These are phyloP conservation scores for Saccopteryx bilineata DNA, from an alignment of 2,113 vertebrate species.

Conservation along the genomic window DNA sequence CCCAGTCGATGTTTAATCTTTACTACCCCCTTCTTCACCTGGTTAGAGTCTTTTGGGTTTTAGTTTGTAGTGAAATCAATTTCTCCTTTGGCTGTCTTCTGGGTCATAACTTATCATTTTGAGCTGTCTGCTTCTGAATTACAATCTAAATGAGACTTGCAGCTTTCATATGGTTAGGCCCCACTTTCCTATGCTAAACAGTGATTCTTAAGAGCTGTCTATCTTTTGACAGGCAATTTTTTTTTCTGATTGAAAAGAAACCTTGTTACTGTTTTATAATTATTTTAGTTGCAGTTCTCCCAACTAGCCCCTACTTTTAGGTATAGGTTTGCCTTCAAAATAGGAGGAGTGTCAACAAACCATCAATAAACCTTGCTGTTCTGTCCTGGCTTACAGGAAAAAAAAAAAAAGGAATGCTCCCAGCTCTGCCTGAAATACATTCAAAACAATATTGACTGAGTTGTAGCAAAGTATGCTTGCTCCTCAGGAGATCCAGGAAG, in stretches of 20 bases:
- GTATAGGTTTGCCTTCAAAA: constrained; percentile 71
- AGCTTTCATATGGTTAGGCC: constrained; percentile 67
- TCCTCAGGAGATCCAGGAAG: constrained; percentile 80
- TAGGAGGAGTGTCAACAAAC: constrained; percentile 75
- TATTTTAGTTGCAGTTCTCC: constrained; percentile 72
- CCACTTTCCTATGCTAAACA: constrained; percentile 65
- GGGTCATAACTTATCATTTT: not conserved
- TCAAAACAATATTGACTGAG: constrained; percentile 83
- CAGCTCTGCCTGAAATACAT: constrained; percentile 81
- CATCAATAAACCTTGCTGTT: constrained; percentile 76
- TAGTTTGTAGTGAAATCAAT: constrained; percentile 69
- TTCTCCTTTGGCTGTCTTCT: constrained; percentile 70
- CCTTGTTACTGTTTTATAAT: constrained; percentile 60
- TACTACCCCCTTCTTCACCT: constrained; percentile 27
- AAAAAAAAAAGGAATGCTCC: constrained; percentile 78
- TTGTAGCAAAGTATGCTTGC: constrained; percentile 76
- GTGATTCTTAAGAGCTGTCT: constrained; percentile 64
- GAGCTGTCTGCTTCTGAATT: constrained; percentile 62
- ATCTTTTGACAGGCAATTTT: constrained; percentile 68
- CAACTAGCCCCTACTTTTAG: constrained; percentile 36
- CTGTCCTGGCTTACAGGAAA: constrained; percentile 73
- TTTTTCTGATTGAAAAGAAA: constrained; percentile 72
- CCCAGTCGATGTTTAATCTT: constrained; percentile 45
- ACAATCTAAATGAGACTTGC: constrained; percentile 69
- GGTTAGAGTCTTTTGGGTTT: constrained; percentile 60